Evolutionary conservation across 2,888 invertebrate genomes (phyloP).

Genomic region (Physocephala rufipes): DNA sequence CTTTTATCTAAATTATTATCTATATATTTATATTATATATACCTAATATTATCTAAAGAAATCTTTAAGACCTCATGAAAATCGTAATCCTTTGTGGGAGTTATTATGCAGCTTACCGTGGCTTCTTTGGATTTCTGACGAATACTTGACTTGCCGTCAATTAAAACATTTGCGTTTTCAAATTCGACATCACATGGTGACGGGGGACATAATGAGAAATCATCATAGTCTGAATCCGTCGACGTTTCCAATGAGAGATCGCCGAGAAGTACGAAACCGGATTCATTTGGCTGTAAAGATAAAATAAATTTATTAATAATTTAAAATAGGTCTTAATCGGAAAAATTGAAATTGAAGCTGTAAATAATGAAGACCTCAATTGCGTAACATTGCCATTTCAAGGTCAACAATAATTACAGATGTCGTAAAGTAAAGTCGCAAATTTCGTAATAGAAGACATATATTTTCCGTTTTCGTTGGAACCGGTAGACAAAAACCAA

Average conservation of each 20-base stretch:
- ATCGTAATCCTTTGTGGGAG: conserved; percentile 15
- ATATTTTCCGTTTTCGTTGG: neutral
- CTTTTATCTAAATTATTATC: too few relatives aligned
- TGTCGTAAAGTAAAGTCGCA: neutral
- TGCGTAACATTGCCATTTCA: too few relatives aligned
- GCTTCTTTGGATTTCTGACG: conserved; percentile 68
- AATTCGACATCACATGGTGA: conserved; percentile 86
- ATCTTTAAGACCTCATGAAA: conserved; percentile 4
- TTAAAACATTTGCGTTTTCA: conserved; percentile 88
- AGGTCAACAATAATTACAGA: neutral
- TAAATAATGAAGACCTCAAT: too few relatives aligned
- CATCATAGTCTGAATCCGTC: conserved; percentile 71
- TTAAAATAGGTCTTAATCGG: conserved; percentile 6
- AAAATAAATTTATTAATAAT: conserved; percentile 33
- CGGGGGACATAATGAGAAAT: conserved; percentile 73
- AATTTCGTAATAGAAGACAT: neutral
- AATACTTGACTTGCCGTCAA: conserved; percentile 88
- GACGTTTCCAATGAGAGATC: conserved; percentile 71
- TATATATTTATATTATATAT: too few relatives aligned
- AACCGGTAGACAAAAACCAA: neutral
- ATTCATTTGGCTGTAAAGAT: conserved; percentile 70
- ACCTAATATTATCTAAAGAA: too few relatives aligned
- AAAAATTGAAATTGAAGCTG: neutral
- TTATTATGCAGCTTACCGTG: conserved; percentile 54
- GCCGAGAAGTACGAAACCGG: conserved; percentile 71